Conservation (phyloP, 2,888 invertebrate genomes). For the Lasiommata megera region DNA sequence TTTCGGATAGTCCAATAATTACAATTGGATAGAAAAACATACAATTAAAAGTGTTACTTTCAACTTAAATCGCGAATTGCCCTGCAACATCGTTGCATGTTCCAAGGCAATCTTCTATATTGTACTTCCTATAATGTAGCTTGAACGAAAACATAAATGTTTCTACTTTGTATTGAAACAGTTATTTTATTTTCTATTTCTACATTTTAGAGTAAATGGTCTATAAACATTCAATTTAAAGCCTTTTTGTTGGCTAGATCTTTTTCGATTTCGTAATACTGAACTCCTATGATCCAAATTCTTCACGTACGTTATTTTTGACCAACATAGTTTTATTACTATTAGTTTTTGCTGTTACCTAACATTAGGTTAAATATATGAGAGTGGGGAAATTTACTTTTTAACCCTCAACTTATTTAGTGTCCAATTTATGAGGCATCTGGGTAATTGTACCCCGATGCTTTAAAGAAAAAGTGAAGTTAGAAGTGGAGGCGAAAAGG, state of each 20-base stretch:
- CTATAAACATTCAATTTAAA: neutral
- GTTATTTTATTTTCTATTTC: neutral
- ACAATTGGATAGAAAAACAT: neutral
- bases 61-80: neutral
- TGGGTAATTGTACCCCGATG: no score
- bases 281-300: no score
- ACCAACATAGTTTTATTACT: no score
- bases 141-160: neutral
- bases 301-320: no score
- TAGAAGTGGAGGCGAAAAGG: no score
- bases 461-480: no score
- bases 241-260: neutral
- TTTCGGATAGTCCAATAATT: no score
- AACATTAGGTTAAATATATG: no score
- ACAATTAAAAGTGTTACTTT: neutral
- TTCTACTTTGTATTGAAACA: neutral
- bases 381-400: no score
- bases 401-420: no score
- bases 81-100: neutral
- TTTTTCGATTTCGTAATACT: neutral
- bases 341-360: no score
- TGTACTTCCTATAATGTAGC: neutral
- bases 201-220: neutral
- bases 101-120: neutral
- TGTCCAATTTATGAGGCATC: no score